Percentiles rank a stretch among this genome's conserved stretches.
These are phyloP conservation scores for Cacatua alba DNA, from an alignment of 2,113 vertebrate species.

Conservation along the genomic window DNA sequence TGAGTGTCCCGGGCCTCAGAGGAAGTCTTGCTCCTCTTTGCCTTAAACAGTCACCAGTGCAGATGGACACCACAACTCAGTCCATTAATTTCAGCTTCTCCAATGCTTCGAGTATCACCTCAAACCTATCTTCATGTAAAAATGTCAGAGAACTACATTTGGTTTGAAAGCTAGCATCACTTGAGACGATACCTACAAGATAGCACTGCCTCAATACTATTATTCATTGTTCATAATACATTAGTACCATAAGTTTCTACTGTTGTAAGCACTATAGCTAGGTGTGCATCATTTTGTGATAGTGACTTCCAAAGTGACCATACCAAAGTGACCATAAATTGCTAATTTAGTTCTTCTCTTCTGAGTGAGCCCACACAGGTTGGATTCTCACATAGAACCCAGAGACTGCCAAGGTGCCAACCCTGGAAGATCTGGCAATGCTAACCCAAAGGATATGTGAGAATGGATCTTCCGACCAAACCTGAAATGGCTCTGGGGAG, in stretches of 20 bases:
- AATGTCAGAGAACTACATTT: not conserved
- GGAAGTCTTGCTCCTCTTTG: not conserved
- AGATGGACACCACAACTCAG: not conserved
- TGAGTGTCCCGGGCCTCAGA: not conserved
- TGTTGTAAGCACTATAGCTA: not conserved
- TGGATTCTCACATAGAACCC: rapidly evolving
- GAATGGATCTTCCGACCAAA: not conserved
- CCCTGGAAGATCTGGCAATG: not conserved
- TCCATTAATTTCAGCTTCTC: not conserved
- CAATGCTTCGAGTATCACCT: not conserved
- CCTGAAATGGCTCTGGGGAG: not conserved
- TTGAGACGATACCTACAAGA: not conserved
- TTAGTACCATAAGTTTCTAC: not conserved
- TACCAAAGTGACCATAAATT: rapidly evolving
- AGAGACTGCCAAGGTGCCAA: not conserved
- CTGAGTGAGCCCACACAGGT: not conserved
- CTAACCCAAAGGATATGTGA: not conserved
- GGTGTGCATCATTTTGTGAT: not conserved
- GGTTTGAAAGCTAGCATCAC: not conserved
- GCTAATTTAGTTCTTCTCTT: not conserved
- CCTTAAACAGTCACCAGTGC: not conserved
- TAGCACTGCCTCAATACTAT: not conserved
- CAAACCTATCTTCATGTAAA: not conserved
- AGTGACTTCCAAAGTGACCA: not conserved
- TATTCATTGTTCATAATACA: not conserved